Percentiles rank a stretch among this genome's conserved stretches.
Conservation (phyloP, 2,888 invertebrate species). For the Eucera pruinosa region DNA sequence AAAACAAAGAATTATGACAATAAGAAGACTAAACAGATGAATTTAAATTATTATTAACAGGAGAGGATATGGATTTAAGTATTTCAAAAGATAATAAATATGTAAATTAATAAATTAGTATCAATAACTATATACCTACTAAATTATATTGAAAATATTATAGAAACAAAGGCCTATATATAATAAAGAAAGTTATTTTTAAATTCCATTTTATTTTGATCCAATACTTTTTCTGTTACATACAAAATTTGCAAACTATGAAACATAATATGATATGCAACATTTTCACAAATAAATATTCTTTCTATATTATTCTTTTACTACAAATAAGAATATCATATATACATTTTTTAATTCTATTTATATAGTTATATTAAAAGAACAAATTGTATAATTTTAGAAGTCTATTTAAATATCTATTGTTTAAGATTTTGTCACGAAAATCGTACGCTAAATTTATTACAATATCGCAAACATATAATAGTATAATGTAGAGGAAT, state of each 20-base stretch:
- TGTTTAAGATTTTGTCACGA: background rate
- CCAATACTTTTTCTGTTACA: slow-evolving; percentile 11
- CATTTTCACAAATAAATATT: slow-evolving; percentile 5
- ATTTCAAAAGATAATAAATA: background rate
- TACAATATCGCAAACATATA: slow-evolving; percentile 9
- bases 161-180: slow-evolving; percentile 12
- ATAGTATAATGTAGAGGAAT: background rate
- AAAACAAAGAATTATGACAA: too few relatives aligned
- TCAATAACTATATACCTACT: background rate
- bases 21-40: background rate
- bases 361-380: slow-evolving; percentile 8
- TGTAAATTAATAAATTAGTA: background rate
- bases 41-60: background rate
- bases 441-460: background rate
- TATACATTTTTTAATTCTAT: background rate
- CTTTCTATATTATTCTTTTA: slow-evolving; percentile 4
- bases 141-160: background rate
- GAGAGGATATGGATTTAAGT: background rate
- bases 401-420: background rate
- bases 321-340: slow-evolving; percentile 2
- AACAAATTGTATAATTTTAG: slow-evolving; percentile 11
- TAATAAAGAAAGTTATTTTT: slow-evolving; percentile 23
- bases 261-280: background rate
- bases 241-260: slow-evolving; percentile 6
- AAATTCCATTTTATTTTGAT: slow-evolving; percentile 38